Conservation (phyloP, 1,140 invertebrate species). For the Piezodorus guildinii region DNA sequence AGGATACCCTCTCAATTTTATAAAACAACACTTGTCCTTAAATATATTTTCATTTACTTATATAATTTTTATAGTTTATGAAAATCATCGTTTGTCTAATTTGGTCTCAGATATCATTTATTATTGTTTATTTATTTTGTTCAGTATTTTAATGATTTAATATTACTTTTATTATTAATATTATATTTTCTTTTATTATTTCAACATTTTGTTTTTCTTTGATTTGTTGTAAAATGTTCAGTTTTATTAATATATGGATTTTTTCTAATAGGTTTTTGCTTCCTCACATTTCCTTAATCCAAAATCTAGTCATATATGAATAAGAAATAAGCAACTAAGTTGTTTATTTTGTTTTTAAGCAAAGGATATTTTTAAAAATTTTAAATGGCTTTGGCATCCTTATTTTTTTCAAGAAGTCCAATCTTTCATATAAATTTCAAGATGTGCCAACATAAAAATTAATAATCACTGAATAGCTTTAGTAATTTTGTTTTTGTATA, state of each 20-base stretch:
- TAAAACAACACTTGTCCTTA: too few relatives aligned
- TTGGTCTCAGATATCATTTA: neutral
- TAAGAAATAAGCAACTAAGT: neutral
- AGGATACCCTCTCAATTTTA: too few relatives aligned
- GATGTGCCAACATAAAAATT: too few relatives aligned
- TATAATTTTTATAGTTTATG: neutral
- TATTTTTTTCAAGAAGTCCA: too few relatives aligned
- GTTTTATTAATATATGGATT: constrained; percentile 16
- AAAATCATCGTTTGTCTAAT: too few relatives aligned
- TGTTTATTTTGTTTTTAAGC: too few relatives aligned
- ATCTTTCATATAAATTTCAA: too few relatives aligned
- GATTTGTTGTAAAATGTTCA: constrained; percentile 21
- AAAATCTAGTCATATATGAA: neutral
- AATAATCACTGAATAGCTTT: too few relatives aligned
- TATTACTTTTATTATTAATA: constrained; percentile 17
- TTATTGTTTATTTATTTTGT: constrained; percentile 9
- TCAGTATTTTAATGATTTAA: neutral
- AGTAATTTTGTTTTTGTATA: too few relatives aligned
- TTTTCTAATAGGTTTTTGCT: neutral
- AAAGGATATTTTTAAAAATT: too few relatives aligned
- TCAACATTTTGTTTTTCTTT: constrained; percentile 15
- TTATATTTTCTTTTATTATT: constrained; percentile 8
- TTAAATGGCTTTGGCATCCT: too few relatives aligned
- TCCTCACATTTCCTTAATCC: neutral
- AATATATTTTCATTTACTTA: neutral